Percentiles rank a stretch among this genome's conserved stretches.
Evolutionary conservation across 1,140 invertebrate genomes (phyloP).

Genomic region (Drosophila albomicans): DNA sequence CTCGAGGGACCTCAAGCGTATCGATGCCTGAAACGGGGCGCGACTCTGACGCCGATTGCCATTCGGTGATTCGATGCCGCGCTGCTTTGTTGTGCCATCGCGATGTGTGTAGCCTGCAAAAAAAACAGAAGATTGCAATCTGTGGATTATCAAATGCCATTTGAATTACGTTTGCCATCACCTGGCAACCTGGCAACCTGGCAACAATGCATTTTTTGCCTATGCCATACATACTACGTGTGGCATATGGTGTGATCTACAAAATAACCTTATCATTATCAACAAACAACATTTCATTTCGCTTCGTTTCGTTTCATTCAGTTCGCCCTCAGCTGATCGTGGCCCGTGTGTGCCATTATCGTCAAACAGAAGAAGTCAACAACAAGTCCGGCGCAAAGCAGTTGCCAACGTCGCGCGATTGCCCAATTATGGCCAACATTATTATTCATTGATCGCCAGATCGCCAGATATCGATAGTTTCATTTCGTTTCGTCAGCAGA

Average conservation of each 20-base stretch:
- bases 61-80: constrained; percentile 34
- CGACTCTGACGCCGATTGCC: background rate
- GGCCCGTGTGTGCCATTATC: background rate
- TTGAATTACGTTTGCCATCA: background rate
- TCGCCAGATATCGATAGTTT: constrained; percentile 2
- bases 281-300: constrained; percentile 11
- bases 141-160: constrained; percentile 14
- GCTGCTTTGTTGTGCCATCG: constrained; percentile 38
- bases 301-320: background rate
- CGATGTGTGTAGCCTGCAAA: constrained; percentile 54
- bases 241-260: constrained; percentile 35
- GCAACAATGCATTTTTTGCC: constrained; percentile 37
- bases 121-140: constrained; percentile 2
- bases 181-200: constrained; percentile 38
- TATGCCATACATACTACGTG: background rate
- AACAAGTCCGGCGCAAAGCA: background rate
- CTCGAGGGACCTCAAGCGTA: constrained; percentile 63
- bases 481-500: background rate
- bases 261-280: constrained; percentile 28
- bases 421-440: background rate
- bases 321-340: constrained; percentile 26
- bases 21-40: constrained; percentile 77
- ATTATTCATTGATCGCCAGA: background rate
- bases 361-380: background rate
- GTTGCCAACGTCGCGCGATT: background rate